Conservation (phyloP, 2,113 vertebrate species). For the Trogon melanurus region DNA sequence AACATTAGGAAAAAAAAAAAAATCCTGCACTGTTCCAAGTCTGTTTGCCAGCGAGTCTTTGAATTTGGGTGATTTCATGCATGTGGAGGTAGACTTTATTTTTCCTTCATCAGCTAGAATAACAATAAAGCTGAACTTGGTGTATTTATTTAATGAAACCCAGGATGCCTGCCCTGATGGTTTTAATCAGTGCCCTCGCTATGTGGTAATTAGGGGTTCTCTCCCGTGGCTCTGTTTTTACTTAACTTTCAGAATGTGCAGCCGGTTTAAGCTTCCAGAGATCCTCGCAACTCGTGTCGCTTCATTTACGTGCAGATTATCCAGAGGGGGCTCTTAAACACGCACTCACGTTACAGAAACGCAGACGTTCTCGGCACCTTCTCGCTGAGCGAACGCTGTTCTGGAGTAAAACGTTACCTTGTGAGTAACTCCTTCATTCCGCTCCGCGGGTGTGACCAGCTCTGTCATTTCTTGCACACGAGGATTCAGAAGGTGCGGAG, state of each 20-base stretch:
- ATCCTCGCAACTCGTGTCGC: slow-evolving; percentile 44
- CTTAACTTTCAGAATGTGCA: slow-evolving; percentile 71
- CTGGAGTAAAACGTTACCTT: neutral
- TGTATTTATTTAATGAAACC: slow-evolving; percentile 65
- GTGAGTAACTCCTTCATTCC: neutral
- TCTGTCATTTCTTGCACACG: neutral
- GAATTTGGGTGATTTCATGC: slow-evolving; percentile 52
- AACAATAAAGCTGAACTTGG: slow-evolving; percentile 51
- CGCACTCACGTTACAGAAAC: neutral
- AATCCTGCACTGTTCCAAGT: neutral
- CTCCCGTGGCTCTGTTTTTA: slow-evolving; percentile 66
- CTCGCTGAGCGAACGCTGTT: neutral
- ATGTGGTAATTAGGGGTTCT: slow-evolving; percentile 68
- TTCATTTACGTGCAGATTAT: slow-evolving; percentile 33
- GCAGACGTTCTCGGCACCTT: neutral
- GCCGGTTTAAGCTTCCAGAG: slow-evolving; percentile 54
- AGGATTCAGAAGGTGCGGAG: neutral
- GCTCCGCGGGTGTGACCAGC: neutral
- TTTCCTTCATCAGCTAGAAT: slow-evolving; percentile 64
- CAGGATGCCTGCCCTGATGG: slow-evolving; percentile 68
- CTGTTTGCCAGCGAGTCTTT: neutral
- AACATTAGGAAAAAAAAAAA: neutral
- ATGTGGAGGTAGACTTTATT: slow-evolving; percentile 23
- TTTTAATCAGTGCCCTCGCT: slow-evolving; percentile 74
- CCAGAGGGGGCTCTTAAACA: slow-evolving; percentile 30